phyloP scores from a whole-genome alignment of 1,140 invertebrate genomes.

The Solen grandis region DNA sequence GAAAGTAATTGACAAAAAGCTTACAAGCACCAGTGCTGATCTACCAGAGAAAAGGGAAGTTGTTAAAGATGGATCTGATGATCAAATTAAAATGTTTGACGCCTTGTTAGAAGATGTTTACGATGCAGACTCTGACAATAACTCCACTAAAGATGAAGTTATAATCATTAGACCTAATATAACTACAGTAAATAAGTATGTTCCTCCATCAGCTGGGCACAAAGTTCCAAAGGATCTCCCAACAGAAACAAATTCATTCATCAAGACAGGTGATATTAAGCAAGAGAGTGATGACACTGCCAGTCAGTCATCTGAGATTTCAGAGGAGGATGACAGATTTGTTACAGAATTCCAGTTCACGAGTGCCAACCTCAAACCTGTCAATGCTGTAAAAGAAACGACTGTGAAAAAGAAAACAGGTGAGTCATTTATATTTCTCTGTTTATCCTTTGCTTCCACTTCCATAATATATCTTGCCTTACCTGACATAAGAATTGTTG shows the following conservation, averaged over 20 bases:
- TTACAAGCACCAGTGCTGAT: too few relatives aligned
- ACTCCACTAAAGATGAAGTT: not conserved
- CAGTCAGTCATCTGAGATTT: conserved; percentile 40
- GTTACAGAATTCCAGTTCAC: conserved; percentile 50
- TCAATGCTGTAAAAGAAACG: not conserved
- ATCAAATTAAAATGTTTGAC: conserved; percentile 30
- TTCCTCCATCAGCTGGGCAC: not conserved
- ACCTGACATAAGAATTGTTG: too few relatives aligned
- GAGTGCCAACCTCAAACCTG: conserved; percentile 4
- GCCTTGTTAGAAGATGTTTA: conserved; percentile 29
- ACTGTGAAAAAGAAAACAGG: conserved; percentile 13
- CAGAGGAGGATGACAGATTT: conserved; percentile 47
- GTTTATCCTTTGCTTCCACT: not conserved
- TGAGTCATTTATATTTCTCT: not conserved
- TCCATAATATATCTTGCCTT: too few relatives aligned
- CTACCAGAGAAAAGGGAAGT: not conserved
- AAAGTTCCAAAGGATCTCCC: not conserved
- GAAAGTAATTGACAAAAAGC: not conserved
- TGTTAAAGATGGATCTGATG: conserved; percentile 10
- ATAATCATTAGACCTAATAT: conserved; percentile 6
- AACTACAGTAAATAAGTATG: not conserved
- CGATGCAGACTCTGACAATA: conserved; percentile 17
- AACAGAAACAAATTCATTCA: not conserved
- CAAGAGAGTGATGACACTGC: conserved; percentile 32
- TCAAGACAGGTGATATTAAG: not conserved